Conservation (phyloP, 1,140 invertebrate genomes). For the Heliothis virescens region DNA sequence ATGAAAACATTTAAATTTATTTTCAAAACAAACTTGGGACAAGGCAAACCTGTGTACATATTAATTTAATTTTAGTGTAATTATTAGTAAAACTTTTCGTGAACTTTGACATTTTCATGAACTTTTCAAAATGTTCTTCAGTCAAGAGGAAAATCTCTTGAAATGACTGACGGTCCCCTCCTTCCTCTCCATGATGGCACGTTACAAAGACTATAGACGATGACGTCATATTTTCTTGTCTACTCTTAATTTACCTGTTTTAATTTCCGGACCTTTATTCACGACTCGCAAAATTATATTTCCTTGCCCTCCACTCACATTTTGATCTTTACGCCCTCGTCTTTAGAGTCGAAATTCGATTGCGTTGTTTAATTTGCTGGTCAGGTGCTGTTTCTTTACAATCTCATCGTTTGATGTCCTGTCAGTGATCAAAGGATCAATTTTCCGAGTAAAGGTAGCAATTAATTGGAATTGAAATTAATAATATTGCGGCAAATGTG, state of each 20-base stretch:
- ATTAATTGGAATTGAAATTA: not conserved
- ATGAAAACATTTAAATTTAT: too few relatives aligned
- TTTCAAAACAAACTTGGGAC: too few relatives aligned
- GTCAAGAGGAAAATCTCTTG: too few relatives aligned
- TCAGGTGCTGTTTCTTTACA: not conserved
- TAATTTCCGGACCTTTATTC: constrained; percentile 34
- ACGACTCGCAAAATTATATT: not conserved
- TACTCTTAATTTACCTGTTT: constrained; percentile 32
- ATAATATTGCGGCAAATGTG: not conserved
- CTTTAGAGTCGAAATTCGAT: not conserved
- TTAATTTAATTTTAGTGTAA: too few relatives aligned
- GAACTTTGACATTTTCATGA: too few relatives aligned
- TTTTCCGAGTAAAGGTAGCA: not conserved
- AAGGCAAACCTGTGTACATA: too few relatives aligned
- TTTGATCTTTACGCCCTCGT: not conserved
- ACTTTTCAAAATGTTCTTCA: too few relatives aligned
- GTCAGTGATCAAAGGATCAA: constrained; percentile 4
- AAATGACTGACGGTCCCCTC: too few relatives aligned
- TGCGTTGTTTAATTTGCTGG: not conserved
- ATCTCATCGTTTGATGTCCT: constrained; percentile 19
- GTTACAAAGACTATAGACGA: not conserved
- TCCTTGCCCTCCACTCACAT: not conserved
- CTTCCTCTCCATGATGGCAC: too few relatives aligned
- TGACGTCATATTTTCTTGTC: constrained; percentile 18
- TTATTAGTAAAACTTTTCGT: too few relatives aligned